Evolutionary conservation across 2,797 vertebrate genomes (phyloP), one percentile per base, ranked within the genome.

Genomic region (Leptoclinus maculatus): DNA sequence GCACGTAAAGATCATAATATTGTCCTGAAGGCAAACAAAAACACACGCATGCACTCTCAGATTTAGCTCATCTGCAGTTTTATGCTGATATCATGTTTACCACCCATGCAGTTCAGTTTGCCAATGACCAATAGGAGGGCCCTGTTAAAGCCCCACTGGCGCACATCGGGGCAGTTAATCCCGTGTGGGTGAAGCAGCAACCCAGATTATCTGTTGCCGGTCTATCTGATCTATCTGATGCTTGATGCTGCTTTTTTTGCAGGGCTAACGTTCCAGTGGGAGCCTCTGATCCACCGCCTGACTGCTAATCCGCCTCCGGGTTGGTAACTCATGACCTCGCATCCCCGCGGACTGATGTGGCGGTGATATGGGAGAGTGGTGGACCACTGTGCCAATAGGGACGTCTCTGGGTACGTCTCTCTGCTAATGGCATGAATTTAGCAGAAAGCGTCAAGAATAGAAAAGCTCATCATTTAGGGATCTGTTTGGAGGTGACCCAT

Each of bases 331-430:
- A 89, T 96, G 95, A 95, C 84, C 87, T 91, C 83, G 80, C 90
- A 60, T 74, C 78, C 66, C 87, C 78, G 87, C 88, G 79, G 82
- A 88, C 90, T 91, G 87, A 93, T 91, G 92, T 83, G 87, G 81
- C 53, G 86, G 89, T 96, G 96, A 96, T 94, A 98, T 98, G 97
- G 97, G 96, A 93, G 97, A 98, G 92, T 96, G 95, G 97, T 96
- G 94, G 94, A 94, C 94, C 74, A 69, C 95, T 88, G 92, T 92
- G 94, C 96, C 96, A 93, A 93, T 94, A 67, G 94, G 95, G 87
- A 92, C 94, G 43, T 95, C 94, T 74, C 59, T 95, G 93, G 97
- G 96, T 98, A 96, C 91, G 58, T 74, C 29, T 76, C 38, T 53
- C 16, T 29, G 25, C 45, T 66, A 54, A 10, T 32, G 27, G 6